phyloP scores from a whole-genome alignment of 2,888 invertebrate genomes.

The Eudemis profundana region DNA sequence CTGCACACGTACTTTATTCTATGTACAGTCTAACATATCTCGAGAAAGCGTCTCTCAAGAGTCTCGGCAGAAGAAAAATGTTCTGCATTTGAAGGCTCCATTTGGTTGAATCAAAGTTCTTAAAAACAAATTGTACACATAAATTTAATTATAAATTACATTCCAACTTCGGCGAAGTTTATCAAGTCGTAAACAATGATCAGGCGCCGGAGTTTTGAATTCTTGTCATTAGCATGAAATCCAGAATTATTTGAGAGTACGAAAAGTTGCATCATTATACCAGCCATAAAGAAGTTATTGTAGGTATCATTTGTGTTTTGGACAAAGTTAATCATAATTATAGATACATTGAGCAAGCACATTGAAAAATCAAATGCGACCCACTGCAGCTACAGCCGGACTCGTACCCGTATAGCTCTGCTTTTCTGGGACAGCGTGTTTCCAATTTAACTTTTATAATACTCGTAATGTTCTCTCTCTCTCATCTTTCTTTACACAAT shows the following conservation, averaged over 20 bases:
- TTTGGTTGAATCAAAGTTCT: background rate
- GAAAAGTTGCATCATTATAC: slow-evolving; percentile 3
- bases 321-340: too few relatives aligned
- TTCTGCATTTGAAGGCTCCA: background rate
- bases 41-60: background rate
- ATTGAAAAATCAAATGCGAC: too few relatives aligned
- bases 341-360: too few relatives aligned
- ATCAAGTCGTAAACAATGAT: slow-evolving; percentile 29
- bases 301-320: too few relatives aligned
- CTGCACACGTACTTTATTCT: too few relatives aligned
- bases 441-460: too few relatives aligned
- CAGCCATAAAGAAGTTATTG: slow-evolving; percentile 1
- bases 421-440: too few relatives aligned
- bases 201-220: slow-evolving; percentile 18
- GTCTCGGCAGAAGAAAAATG: background rate
- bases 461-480: too few relatives aligned
- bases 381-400: too few relatives aligned
- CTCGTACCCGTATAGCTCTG: too few relatives aligned
- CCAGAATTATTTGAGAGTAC: slow-evolving; percentile 3
- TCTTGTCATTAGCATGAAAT: slow-evolving; percentile 25
- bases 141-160: slow-evolving; percentile 18
- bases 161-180: slow-evolving; percentile 22
- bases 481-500: background rate
- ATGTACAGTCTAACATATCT: too few relatives aligned
- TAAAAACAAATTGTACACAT: background rate